Conservation (phyloP, 2,888 invertebrate species). For the Oxytorus armatus region DNA sequence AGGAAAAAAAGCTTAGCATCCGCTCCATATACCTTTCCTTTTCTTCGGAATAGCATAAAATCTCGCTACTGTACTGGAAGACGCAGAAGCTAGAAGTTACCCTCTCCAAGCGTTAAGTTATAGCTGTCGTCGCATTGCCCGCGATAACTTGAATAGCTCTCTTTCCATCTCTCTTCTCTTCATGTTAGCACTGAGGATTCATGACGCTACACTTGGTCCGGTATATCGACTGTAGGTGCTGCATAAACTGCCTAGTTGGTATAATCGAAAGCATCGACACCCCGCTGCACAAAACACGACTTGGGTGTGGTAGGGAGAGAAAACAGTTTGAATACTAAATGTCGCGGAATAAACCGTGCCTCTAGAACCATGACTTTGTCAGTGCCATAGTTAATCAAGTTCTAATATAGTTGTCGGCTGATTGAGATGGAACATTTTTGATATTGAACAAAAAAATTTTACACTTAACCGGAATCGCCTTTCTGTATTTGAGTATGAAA, state of each 20-base stretch:
- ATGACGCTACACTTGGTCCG: slow-evolving; percentile 11
- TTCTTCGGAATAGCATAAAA: slow-evolving; percentile 25
- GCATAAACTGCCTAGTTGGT: too few relatives aligned
- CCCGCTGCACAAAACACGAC: too few relatives aligned
- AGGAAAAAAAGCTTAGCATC: neutral
- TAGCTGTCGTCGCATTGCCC: slow-evolving; percentile 20
- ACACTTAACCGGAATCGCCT: too few relatives aligned
- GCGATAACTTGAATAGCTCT: slow-evolving; percentile 26
- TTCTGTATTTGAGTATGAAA: too few relatives aligned
- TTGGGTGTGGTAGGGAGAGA: neutral
- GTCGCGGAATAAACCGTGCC: too few relatives aligned
- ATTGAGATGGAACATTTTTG: too few relatives aligned
- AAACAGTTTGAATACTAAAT: too few relatives aligned
- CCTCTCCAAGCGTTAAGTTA: slow-evolving; percentile 25
- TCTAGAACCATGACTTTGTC: too few relatives aligned
- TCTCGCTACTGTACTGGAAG: slow-evolving; percentile 5
- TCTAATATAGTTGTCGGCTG: too few relatives aligned
- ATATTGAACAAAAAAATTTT: too few relatives aligned
- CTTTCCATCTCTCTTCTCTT: neutral
- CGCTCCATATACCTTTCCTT: neutral
- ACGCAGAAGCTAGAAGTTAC: slow-evolving; percentile 11
- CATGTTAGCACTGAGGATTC: slow-evolving; percentile 9
- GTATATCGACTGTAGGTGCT: neutral
- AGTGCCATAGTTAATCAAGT: too few relatives aligned
- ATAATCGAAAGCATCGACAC: too few relatives aligned